Percentiles rank a stretch among this genome's conserved stretches.
These are phyloP conservation scores for Hymenopus coronatus DNA, from an alignment of 2,888 invertebrate species.

Conservation along the genomic window DNA sequence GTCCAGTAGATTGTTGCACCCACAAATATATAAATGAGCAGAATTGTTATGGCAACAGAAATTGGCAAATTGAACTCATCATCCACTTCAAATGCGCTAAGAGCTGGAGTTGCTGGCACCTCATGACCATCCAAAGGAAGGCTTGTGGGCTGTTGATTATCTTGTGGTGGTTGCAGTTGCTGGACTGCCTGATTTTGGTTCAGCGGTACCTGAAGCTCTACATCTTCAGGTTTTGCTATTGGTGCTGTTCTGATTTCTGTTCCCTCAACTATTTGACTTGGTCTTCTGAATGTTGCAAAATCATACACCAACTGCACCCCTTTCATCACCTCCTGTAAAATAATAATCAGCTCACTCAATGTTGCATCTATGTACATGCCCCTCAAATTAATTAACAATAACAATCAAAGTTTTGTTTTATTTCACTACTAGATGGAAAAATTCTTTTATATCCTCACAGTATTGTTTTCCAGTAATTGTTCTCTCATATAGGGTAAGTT, in stretches of 20 bases:
- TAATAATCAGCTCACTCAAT: background rate
- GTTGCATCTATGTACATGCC: no score
- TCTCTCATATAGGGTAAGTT: no score
- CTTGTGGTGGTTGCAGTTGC: slow-evolving; percentile 43
- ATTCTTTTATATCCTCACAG: no score
- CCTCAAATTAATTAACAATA: no score
- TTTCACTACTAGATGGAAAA: no score
- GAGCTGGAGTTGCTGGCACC: slow-evolving; percentile 65
- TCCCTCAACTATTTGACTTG: slow-evolving; percentile 57
- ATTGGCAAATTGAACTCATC: slow-evolving; percentile 95
- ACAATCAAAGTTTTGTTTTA: no score
- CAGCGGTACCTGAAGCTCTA: slow-evolving; percentile 21
- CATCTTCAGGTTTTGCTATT: background rate
- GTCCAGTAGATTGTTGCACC: slow-evolving; percentile 78
- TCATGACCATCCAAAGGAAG: slow-evolving; percentile 40
- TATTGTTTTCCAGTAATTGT: no score
- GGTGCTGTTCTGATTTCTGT: background rate
- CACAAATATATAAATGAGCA: slow-evolving; percentile 80
- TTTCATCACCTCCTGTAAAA: slow-evolving; percentile 72
- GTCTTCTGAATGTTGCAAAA: slow-evolving; percentile 69
- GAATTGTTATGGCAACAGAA: slow-evolving; percentile 78
- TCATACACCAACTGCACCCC: slow-evolving; percentile 80
- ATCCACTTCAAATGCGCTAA: slow-evolving; percentile 75
- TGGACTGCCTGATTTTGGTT: background rate
- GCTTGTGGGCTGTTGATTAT: slow-evolving; percentile 38